These are phyloP conservation scores for Otis tarda DNA, from an alignment of 2,113 vertebrate genomes.

Conservation along the genomic window DNA sequence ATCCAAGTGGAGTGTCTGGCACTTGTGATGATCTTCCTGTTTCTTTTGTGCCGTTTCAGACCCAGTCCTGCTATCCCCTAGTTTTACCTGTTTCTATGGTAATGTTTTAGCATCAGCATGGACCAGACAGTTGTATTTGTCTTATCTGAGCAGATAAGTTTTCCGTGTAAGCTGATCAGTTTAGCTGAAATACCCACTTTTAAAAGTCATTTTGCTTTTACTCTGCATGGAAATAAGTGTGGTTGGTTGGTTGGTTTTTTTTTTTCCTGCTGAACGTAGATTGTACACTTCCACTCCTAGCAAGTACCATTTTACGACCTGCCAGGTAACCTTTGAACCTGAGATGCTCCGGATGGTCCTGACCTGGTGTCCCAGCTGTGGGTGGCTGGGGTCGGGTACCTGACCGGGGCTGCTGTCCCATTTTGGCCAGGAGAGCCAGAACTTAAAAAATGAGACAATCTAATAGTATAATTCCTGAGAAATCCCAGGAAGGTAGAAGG, in stretches of 20 bases:
- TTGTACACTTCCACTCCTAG: not conserved
- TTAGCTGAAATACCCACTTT: not conserved
- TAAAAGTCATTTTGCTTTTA: not conserved
- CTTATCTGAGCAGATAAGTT: constrained; percentile 11
- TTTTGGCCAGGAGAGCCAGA: not conserved
- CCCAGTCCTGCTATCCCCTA: not conserved
- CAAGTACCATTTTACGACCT: not conserved
- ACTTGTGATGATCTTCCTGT: not conserved
- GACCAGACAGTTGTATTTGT: not conserved
- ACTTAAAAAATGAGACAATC: no score
- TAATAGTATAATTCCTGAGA: not conserved
- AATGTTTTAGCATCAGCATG: not conserved
- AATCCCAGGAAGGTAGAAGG: not conserved
- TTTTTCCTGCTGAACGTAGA: not conserved
- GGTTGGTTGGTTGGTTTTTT: not conserved
- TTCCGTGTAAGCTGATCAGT: constrained; percentile 14
- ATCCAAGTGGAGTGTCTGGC: not conserved
- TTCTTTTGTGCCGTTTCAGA: not conserved
- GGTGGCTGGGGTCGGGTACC: not conserved
- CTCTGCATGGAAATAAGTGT: not conserved
- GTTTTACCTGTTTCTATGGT: not conserved
- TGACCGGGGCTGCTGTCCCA: not conserved
- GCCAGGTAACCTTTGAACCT: not conserved
- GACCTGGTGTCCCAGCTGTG: not conserved
- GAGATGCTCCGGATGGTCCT: not conserved